Base-by-base conservation (phyloP, 2,888 invertebrate species). In the Cosmia pyralina region DNA sequence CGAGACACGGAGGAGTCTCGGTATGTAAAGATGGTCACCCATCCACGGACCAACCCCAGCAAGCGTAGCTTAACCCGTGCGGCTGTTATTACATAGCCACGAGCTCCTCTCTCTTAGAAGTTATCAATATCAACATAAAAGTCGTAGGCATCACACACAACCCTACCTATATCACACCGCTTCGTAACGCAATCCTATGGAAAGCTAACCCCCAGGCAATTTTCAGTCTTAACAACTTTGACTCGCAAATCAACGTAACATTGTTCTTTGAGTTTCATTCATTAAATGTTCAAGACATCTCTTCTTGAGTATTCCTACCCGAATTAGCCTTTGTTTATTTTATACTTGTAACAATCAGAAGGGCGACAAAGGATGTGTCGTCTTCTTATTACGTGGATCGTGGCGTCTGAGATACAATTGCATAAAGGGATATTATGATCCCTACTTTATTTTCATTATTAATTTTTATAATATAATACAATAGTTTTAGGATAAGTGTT, bases 261-360 rank as follows among this genome's bases (percentile, higher is more conserved):
- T 88, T 89, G 88, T 90, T 89, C 88, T 88, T 88, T 85, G 88
- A 88, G 85, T 89, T 90, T 86, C 85, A 52, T 85, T 85, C 90
- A 90, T 92, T 92, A 92, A 90, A 91, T 89, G 88, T 90, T 90
- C 84, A 89, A 89, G 88, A 60, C 82, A 87, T 88, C 84, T 75
- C 85, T 85, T 88, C 88, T 85, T 80, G 76, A 85, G 89, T 88
- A 91, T 91, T 88, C 88, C 85, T 85, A 83, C 78, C 86, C 81
- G 87, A 92, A 93, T 93, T 92, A 93, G 89, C 89, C 83, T 86
- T 89, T 93, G 91, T 94, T 94, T 94, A 92, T 93, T 93, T 94
- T 93, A 93, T 93, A 91, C 92, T 91, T 85, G 91, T 87, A 90
- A 93, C 92, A 93, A 92, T 93, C 92, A 92, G 86, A 82, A 85